These are phyloP conservation scores for Zosterops pallidus DNA, from an alignment of 2,113 vertebrate genomes.

Conservation along the genomic window DNA sequence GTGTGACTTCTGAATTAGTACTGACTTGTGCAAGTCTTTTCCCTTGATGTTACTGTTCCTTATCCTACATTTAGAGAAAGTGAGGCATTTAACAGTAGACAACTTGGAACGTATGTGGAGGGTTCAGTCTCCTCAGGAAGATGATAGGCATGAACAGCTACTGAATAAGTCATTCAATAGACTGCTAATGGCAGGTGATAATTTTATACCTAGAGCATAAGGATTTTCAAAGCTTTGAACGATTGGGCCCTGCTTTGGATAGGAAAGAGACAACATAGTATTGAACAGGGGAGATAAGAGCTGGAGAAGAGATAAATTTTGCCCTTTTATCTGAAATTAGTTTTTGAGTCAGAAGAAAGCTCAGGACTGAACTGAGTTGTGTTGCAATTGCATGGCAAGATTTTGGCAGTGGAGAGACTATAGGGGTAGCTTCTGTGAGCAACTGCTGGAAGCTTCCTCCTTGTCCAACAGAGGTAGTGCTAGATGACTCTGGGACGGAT, in stretches of 20 bases:
- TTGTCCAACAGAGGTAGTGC: background rate
- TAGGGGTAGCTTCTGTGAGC: background rate
- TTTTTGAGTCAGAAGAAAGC: background rate
- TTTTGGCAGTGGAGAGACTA: background rate
- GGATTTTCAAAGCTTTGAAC: background rate
- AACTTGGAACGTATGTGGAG: background rate
- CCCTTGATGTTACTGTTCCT: background rate
- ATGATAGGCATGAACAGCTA: fast-evolving
- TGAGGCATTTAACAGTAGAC: background rate
- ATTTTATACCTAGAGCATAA: background rate
- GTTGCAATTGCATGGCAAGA: background rate
- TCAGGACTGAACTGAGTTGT: background rate
- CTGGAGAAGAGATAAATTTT: background rate
- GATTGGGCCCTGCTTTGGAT: background rate
- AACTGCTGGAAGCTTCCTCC: background rate
- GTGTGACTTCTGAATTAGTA: background rate
- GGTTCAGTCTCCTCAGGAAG: background rate
- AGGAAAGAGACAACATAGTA: background rate
- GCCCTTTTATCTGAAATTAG: background rate
- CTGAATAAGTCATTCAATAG: background rate
- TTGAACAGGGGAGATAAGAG: background rate
- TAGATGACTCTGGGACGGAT: background rate
- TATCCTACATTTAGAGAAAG: background rate
- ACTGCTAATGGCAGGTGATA: background rate
- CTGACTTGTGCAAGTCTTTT: background rate